Conservation (phyloP, 1,140 invertebrate species). For the Caenorhabditis brenneri region DNA sequence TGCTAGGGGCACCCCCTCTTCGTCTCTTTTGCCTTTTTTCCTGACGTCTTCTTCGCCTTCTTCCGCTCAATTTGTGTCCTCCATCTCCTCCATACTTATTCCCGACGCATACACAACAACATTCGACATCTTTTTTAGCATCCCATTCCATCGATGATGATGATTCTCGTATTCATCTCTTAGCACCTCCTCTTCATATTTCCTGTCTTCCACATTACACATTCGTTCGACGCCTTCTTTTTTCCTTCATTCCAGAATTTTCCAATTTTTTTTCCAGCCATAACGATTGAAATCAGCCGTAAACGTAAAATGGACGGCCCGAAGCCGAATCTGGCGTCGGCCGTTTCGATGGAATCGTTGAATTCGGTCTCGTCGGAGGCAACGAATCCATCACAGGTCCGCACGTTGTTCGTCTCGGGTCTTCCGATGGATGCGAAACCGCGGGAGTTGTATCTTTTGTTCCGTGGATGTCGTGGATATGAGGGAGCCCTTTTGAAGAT, state of each 20-base stretch:
- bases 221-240: no score
- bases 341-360: conserved; percentile 69
- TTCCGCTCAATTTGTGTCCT: neutral
- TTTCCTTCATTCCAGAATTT: neutral
- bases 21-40: neutral
- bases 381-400: conserved; percentile 79
- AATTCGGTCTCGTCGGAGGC: conserved; percentile 62
- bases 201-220: neutral
- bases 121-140: no score
- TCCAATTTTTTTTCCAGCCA: conserved; percentile 6
- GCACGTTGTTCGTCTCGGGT: conserved; percentile 98
- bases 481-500: conserved; percentile 98
- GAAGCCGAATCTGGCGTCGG: conserved; percentile 41
- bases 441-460: conserved; percentile 94
- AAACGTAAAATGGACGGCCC: conserved; percentile 40
- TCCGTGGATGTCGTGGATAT: conserved; percentile 99
- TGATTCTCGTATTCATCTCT: neutral
- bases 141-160: no score
- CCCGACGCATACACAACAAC: neutral
- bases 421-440: conserved; percentile 99
- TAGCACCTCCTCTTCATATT: neutral
- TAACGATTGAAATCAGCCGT: conserved; percentile 42
- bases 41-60: neutral
- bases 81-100: neutral
- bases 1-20: neutral